Base-by-base conservation (phyloP, 2,888 invertebrate genomes). In the Acanthosepion lycidas region DNA sequence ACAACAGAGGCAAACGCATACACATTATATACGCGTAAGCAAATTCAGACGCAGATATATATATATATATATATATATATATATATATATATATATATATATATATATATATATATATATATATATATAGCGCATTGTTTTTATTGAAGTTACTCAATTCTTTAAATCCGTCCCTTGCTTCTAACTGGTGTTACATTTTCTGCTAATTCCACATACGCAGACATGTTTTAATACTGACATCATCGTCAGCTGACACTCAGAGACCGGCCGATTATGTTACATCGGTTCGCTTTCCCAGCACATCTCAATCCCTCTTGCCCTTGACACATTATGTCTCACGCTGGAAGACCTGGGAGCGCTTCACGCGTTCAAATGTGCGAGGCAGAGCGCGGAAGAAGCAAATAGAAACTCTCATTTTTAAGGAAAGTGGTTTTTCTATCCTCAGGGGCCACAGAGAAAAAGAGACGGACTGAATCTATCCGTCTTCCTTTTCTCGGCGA, bases 291-390 rank as follows among this genome's bases (percentile, higher is more conserved):
- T 78, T n/a, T 33, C 12, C n/a, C n/a, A 12, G 78, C 8, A 28
- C 2, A 0, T 64, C 26, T 64, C 23, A 23, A 6, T 78, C 23
- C 78, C n/a, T n/a, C n/a, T 2, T 78, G 8, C n/a, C 78, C 4
- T 20, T 23, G 59, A 20, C 23, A 6, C 59, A 78, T n/a, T 15
- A 78, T n/a, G n/a, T 12, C 3, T 9, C 4, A 23, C 4, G n/a
- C 12, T 78, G 15, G n/a, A 78, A 78, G 78, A 78, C 78, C 78
- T 78, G 12, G n/a, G 78, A n/a, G n/a, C 78, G 78, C 78, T 78
- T 78, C 78, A 78, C 78, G n/a, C n/a, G 78, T 78, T n/a, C 78
- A 78, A 78, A 78, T 78, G 78, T n/a, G 78, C 78, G 78, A 78
- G 78, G 18, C 78, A n/a, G 78, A 78, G 33, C 78, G 78, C n/a